Conservation (phyloP, 2,797 vertebrate genomes). For the Lutjanus campechanus region DNA sequence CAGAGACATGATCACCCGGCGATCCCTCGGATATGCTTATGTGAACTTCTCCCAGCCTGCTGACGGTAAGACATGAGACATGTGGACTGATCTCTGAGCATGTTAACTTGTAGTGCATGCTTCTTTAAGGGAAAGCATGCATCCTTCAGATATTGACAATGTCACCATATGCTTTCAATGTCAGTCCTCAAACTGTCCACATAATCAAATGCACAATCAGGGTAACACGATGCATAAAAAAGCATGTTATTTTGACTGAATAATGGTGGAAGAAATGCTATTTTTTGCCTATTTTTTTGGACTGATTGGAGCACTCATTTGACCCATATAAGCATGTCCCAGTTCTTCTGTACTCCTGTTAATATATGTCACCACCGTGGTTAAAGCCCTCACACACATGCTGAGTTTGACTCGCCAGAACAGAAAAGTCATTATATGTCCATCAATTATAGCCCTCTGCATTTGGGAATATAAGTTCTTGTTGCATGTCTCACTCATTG, state of each 20-base stretch:
- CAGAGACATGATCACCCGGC: constrained; percentile 97
- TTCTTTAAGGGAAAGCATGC: not conserved
- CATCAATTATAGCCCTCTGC: not conserved
- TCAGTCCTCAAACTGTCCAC: not conserved
- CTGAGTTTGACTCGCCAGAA: not conserved
- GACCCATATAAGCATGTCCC: constrained; percentile 75
- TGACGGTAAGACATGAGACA: constrained; percentile 89
- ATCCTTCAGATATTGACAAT: constrained; percentile 27
- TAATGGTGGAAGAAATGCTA: not conserved
- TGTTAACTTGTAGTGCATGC: not conserved
- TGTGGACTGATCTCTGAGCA: not conserved
- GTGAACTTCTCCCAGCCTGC: constrained; percentile 99
- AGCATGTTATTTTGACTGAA: not conserved
- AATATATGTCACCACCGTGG: constrained; percentile 8
- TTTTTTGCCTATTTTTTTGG: not conserved
- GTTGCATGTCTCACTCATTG: constrained; percentile 11
- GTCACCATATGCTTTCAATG: constrained; percentile 45
- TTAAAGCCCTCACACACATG: not conserved
- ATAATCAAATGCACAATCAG: not conserved
- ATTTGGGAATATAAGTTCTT: not conserved
- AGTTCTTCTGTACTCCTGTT: constrained; percentile 50
- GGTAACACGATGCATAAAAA: not conserved
- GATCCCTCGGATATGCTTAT: constrained; percentile 97
- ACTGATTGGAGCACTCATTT: constrained; percentile 42
- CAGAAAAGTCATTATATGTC: not conserved